phyloP scores from a whole-genome alignment of 2,797 vertebrate species.

The Acestrorhynchus altus region DNA sequence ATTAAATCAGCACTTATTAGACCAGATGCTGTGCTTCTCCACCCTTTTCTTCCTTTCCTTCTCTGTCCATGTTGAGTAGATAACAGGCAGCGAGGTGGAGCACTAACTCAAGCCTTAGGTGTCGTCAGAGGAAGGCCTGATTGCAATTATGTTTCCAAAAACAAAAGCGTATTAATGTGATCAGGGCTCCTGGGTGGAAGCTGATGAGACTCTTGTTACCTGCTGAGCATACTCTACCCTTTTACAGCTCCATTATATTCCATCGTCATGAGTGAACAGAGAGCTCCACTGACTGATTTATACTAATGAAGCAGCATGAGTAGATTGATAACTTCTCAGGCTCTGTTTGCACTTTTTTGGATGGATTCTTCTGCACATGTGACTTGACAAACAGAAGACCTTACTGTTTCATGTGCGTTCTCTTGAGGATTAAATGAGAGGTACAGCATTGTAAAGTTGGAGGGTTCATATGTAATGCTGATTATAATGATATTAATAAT shows the following conservation, averaged over 20 bases:
- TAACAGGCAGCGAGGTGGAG: not conserved
- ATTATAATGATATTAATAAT: too few relatives aligned
- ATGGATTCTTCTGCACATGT: not conserved
- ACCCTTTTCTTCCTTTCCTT: not conserved
- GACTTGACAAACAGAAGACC: not conserved
- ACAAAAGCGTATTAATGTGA: conserved; percentile 42
- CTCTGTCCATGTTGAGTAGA: not conserved
- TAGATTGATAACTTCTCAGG: not conserved
- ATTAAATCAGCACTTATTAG: not conserved
- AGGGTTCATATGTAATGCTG: too few relatives aligned
- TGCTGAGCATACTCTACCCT: conserved; percentile 19
- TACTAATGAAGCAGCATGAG: conserved; percentile 20
- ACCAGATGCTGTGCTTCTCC: not conserved
- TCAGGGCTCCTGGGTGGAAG: conserved; percentile 33
- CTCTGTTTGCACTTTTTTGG: conserved; percentile 3
- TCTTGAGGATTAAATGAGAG: too few relatives aligned
- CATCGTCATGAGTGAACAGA: conserved; percentile 40
- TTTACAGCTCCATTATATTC: conserved; percentile 56
- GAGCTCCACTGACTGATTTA: conserved; percentile 5
- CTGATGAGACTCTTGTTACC: conserved; percentile 61
- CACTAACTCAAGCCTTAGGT: conserved; percentile 13
- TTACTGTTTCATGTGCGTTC: too few relatives aligned
- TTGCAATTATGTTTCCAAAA: conserved; percentile 37
- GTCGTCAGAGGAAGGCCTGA: conserved; percentile 13
- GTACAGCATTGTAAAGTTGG: too few relatives aligned